These are phyloP conservation scores for Tragelaphus oryx DNA, from an alignment of 2,797 vertebrate genomes.

Conservation along the genomic window DNA sequence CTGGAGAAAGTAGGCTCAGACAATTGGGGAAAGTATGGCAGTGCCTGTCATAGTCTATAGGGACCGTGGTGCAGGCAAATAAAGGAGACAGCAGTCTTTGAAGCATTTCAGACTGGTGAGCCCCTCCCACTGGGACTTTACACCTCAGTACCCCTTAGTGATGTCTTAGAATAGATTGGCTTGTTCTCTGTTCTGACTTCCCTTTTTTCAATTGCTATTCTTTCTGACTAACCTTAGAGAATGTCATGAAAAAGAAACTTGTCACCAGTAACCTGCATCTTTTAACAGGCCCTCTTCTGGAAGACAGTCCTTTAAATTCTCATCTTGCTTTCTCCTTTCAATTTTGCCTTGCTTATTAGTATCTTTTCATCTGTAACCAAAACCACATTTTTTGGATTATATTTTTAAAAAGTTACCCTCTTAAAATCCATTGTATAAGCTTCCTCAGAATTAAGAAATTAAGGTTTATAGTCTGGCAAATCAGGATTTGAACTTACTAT, in stretches of 20 bases:
- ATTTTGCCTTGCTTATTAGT: constrained; percentile 40
- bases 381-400: not conserved
- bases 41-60: not conserved
- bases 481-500: constrained; percentile 17
- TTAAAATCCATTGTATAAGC: constrained; percentile 18
- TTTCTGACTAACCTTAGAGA: constrained; percentile 29
- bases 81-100: not conserved
- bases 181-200: constrained; percentile 24
- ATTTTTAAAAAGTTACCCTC: not conserved
- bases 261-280: not conserved
- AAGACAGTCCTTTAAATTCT: constrained; percentile 36
- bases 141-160: not conserved
- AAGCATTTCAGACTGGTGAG: constrained; percentile 12
- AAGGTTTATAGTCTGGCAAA: not conserved
- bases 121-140: not conserved
- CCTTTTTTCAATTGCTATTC: constrained; percentile 50
- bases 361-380: constrained; percentile 16
- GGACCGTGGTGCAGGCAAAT: not conserved
- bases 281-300: not conserved
- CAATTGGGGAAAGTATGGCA: not conserved
- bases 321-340: constrained; percentile 26
- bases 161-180: constrained; percentile 21
- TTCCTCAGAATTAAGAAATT: constrained; percentile 27
- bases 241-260: constrained; percentile 42
- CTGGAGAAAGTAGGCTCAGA: not conserved